phyloP scores from a whole-genome alignment of 1,140 invertebrate genomes.

The Cotesia glomerata region DNA sequence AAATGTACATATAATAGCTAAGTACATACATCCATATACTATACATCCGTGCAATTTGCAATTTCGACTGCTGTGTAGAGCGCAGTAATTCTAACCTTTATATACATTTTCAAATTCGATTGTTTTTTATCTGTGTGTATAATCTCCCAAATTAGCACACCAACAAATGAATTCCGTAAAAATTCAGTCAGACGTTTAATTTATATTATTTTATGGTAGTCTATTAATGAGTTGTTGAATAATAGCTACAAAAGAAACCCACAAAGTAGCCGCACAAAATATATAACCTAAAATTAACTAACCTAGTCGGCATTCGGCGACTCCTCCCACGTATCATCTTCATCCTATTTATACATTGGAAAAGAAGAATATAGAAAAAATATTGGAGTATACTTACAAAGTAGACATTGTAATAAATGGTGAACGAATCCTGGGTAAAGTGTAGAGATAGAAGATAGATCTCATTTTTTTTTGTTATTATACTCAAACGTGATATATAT shows the following conservation, averaged over 20 bases:
- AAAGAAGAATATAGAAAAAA: background rate
- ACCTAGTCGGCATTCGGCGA: background rate
- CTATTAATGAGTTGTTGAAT: slow-evolving; percentile 22
- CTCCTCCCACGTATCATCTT: background rate
- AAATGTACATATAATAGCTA: background rate
- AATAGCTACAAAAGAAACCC: background rate
- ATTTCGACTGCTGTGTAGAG: no score
- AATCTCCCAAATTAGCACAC: background rate
- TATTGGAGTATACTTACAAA: no score
- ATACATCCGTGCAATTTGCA: no score
- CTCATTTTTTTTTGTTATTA: background rate
- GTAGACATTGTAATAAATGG: no score
- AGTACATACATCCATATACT: background rate
- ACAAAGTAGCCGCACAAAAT: slow-evolving; percentile 19
- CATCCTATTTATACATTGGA: background rate
- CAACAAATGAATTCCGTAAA: background rate
- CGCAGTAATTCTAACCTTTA: background rate
- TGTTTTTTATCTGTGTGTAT: background rate
- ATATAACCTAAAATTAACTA: slow-evolving; percentile 11
- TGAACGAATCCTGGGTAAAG: background rate
- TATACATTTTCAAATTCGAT: no score
- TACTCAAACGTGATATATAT: slow-evolving; percentile 12
- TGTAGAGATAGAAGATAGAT: background rate
- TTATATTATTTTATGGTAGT: slow-evolving; percentile 15
- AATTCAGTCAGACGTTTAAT: background rate